Evolutionary conservation across 2,888 invertebrate species (phyloP).

Genomic region (Malachius bipustulatus): DNA sequence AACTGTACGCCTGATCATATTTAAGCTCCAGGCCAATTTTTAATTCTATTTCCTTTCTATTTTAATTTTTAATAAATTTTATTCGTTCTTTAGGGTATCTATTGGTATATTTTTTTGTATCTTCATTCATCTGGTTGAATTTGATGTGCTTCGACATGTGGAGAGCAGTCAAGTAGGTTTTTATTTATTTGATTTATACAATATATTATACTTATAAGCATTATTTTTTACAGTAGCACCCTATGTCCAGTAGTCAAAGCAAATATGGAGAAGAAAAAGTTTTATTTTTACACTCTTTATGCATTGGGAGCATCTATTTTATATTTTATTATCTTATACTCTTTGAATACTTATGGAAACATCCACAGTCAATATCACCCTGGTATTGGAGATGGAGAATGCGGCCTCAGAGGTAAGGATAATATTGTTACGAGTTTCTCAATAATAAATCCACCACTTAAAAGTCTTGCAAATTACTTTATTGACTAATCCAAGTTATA

Average conservation of each 20-base stretch:
- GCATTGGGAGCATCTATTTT: neutral
- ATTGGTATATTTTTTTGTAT: constrained; percentile 20
- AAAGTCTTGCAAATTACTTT: too few relatives aligned
- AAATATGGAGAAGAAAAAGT: constrained; percentile 1
- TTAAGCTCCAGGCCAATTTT: too few relatives aligned
- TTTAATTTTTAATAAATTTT: too few relatives aligned
- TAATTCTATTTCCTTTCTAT: too few relatives aligned
- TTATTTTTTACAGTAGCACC: too few relatives aligned
- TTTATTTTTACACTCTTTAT: neutral
- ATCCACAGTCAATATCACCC: neutral
- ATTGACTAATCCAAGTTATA: too few relatives aligned
- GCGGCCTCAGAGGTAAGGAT: neutral
- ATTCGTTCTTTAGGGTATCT: constrained; percentile 11
- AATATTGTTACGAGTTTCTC: too few relatives aligned
- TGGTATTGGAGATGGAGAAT: neutral
- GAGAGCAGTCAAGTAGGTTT: constrained; percentile 22
- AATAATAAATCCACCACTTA: too few relatives aligned
- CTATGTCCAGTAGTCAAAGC: too few relatives aligned
- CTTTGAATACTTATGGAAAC: neutral
- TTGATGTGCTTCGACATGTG: constrained; percentile 26
- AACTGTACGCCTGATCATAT: too few relatives aligned
- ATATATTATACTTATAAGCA: too few relatives aligned
- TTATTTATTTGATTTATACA: too few relatives aligned
- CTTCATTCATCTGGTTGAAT: constrained; percentile 24
- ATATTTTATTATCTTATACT: neutral